Evolutionary conservation across 1,140 invertebrate genomes (phyloP).

Genomic region (Drosophila saltans): DNA sequence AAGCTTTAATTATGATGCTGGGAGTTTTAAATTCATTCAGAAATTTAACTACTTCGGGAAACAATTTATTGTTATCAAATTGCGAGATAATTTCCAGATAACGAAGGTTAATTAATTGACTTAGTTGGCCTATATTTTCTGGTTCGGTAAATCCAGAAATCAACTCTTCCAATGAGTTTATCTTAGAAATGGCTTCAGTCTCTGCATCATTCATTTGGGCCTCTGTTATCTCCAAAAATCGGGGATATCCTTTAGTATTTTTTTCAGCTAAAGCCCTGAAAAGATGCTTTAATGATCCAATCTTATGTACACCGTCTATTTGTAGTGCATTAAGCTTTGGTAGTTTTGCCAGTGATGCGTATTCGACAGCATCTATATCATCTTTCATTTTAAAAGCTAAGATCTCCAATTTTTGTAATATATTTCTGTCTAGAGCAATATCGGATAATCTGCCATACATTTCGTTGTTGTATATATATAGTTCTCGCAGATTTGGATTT

Average conservation of each 20-base stretch:
- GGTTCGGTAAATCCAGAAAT: background rate
- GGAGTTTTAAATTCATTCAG: no score
- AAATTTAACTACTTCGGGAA: background rate
- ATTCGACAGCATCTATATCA: background rate
- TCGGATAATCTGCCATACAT: background rate
- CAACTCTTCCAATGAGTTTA: background rate
- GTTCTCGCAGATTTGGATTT: background rate
- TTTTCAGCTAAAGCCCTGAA: background rate
- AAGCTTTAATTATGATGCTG: no score
- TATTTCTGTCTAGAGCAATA: background rate
- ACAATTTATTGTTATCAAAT: no score
- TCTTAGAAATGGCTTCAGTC: background rate
- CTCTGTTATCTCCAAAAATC: background rate
- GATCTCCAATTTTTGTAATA: background rate
- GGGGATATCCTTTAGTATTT: background rate
- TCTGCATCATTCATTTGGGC: background rate
- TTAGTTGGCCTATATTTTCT: background rate
- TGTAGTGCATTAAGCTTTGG: background rate
- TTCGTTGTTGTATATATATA: background rate
- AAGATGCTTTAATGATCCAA: background rate
- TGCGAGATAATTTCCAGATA: background rate
- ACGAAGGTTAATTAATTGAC: background rate
- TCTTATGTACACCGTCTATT: background rate
- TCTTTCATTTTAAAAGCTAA: background rate
- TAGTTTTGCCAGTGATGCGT: background rate